A percentile compares a stretch with the other conserved stretches of the same genome.
phyloP scores from a whole-genome alignment of 1,140 invertebrate species.

The Phortica variegata region DNA sequence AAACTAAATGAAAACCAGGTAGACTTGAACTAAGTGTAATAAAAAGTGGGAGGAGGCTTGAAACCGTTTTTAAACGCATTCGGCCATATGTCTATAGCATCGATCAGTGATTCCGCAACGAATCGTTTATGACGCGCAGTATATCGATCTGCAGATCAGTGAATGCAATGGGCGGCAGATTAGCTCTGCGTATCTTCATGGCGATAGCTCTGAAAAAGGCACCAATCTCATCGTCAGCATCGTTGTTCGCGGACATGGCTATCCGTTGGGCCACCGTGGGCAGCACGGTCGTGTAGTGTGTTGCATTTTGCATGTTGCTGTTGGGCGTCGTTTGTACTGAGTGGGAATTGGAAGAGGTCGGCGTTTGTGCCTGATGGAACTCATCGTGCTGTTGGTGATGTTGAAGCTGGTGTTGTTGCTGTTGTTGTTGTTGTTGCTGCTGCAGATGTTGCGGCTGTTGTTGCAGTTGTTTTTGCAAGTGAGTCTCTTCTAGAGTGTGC shows the following conservation, averaged over 20 bases:
- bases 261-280: constrained; percentile 19
- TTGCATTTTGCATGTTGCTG: not conserved
- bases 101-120: constrained; percentile 41
- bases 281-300: constrained; percentile 21
- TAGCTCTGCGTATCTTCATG: constrained; percentile 52
- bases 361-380: constrained; percentile 25
- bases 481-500: no score
- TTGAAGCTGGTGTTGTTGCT: constrained; percentile 17
- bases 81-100: not conserved
- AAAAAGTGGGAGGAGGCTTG: no score
- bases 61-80: no score
- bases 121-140: constrained; percentile 43
- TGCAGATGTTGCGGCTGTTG: constrained; percentile 15
- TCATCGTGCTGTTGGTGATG: constrained; percentile 19
- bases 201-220: constrained; percentile 49
- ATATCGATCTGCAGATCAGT: constrained; percentile 53
- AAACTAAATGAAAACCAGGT: no score
- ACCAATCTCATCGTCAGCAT: constrained; percentile 50
- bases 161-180: constrained; percentile 46
- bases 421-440: constrained; percentile 11
- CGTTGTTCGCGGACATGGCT: constrained; percentile 13
- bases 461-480: constrained; percentile 6
- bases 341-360: constrained; percentile 21
- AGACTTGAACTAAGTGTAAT: no score
- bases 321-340: constrained; percentile 22